phyloP scores from a whole-genome alignment of 2,888 invertebrate genomes.

The Abscondita cerata region DNA sequence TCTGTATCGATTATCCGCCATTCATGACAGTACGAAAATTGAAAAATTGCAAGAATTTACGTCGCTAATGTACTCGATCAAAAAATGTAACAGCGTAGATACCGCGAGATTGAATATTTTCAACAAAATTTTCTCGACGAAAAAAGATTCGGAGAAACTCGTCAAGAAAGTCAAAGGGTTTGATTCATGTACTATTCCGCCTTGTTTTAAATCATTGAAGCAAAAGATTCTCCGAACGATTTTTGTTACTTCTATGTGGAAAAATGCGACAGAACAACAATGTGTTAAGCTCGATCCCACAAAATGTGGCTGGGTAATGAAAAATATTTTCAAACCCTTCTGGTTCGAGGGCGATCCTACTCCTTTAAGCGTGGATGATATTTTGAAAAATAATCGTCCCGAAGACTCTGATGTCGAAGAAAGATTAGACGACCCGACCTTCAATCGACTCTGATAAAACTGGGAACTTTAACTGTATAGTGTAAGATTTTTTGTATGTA shows the following conservation, averaged over 20 bases:
- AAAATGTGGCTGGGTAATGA: conserved; percentile 29
- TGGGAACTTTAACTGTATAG: too few relatives aligned
- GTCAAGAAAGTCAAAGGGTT: conserved; percentile 35
- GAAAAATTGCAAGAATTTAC: not conserved
- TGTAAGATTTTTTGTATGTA: too few relatives aligned
- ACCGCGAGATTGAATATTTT: not conserved
- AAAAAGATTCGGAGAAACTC: not conserved
- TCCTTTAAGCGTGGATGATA: not conserved
- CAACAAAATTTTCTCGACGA: not conserved
- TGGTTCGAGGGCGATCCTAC: not conserved
- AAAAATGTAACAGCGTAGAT: not conserved
- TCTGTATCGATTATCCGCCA: not conserved
- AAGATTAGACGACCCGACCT: too few relatives aligned
- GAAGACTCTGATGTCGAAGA: too few relatives aligned
- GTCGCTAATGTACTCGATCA: not conserved
- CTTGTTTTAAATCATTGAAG: conserved; percentile 41
- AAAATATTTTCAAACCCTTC: not conserved
- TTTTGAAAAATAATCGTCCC: too few relatives aligned
- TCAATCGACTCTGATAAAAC: too few relatives aligned
- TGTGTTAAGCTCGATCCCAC: conserved; percentile 38
- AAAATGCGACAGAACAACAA: conserved; percentile 39
- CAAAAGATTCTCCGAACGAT: conserved; percentile 43
- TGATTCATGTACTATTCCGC: conserved; percentile 40
- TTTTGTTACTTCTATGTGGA: conserved; percentile 45
- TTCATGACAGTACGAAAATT: not conserved